Percentiles rank a stretch among this genome's conserved stretches.
Conservation (phyloP, 2,888 invertebrate species). For the Polymixis flavicincta region DNA sequence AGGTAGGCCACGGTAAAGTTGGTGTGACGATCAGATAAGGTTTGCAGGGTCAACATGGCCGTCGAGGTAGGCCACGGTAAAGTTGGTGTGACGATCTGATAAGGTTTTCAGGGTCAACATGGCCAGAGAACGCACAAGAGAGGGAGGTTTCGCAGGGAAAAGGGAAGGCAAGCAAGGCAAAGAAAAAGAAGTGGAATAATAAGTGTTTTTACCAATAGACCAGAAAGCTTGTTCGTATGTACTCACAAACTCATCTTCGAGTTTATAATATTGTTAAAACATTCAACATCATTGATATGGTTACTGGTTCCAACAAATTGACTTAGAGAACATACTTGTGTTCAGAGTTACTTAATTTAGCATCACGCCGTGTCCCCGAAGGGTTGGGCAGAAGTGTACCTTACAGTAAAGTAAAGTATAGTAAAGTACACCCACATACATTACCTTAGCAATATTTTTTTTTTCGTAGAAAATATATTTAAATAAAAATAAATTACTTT, state of each 20-base stretch:
- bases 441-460: too few relatives aligned
- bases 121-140: neutral
- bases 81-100: neutral
- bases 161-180: neutral
- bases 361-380: too few relatives aligned
- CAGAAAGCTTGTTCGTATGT: neutral
- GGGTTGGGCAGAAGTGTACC: too few relatives aligned
- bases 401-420: too few relatives aligned
- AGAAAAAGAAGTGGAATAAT: neutral
- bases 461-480: too few relatives aligned
- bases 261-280: slow-evolving; percentile 30
- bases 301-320: slow-evolving; percentile 26
- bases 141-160: neutral
- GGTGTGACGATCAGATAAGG: neutral
- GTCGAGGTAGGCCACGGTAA: neutral
- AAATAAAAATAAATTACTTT: too few relatives aligned
- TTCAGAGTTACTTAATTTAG: too few relatives aligned
- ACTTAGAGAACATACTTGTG: slow-evolving; percentile 1
- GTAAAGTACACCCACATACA: too few relatives aligned
- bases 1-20: neutral
- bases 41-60: neutral
- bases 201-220: too few relatives aligned
- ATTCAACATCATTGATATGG: neutral
- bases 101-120: neutral
- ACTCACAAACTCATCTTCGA: neutral